Conservation (phyloP, 2,797 vertebrate species). For the Neostethus bicornis region DNA sequence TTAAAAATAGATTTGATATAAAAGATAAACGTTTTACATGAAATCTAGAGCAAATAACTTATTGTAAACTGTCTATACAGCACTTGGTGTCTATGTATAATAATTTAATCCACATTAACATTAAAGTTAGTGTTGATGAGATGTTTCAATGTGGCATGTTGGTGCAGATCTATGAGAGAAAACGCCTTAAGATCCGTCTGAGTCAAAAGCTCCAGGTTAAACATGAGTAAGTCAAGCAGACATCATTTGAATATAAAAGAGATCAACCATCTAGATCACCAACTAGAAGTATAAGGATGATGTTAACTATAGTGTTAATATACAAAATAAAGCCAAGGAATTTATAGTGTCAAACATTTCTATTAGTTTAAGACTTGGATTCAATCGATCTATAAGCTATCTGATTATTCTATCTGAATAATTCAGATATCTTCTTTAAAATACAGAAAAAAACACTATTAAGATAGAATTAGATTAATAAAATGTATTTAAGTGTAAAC, state of each 20-base stretch:
- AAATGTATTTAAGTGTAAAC: slow-evolving; percentile 21
- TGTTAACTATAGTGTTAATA: too few relatives aligned
- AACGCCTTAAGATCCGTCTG: slow-evolving; percentile 54
- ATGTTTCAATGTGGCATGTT: slow-evolving; percentile 7
- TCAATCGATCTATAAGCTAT: too few relatives aligned
- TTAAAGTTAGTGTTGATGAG: neutral
- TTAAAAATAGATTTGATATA: slow-evolving; percentile 10
- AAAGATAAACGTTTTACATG: neutral
- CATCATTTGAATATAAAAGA: neutral
- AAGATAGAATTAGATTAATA: neutral
- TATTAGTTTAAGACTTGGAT: too few relatives aligned
- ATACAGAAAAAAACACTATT: neutral
- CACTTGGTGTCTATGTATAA: too few relatives aligned
- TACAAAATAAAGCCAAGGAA: too few relatives aligned
- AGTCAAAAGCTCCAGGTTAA: slow-evolving; percentile 40
- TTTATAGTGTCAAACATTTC: too few relatives aligned
- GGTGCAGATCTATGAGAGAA: slow-evolving; percentile 26
- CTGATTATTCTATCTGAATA: too few relatives aligned
- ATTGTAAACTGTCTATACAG: neutral
- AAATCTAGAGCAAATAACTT: neutral
- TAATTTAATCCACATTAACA: neutral
- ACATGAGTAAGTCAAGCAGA: slow-evolving; percentile 17
- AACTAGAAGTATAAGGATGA: too few relatives aligned
- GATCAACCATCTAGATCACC: neutral
- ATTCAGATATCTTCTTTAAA: too few relatives aligned